Conservation (phyloP, 2,113 vertebrate genomes). For the Rhinolophus sinicus region DNA sequence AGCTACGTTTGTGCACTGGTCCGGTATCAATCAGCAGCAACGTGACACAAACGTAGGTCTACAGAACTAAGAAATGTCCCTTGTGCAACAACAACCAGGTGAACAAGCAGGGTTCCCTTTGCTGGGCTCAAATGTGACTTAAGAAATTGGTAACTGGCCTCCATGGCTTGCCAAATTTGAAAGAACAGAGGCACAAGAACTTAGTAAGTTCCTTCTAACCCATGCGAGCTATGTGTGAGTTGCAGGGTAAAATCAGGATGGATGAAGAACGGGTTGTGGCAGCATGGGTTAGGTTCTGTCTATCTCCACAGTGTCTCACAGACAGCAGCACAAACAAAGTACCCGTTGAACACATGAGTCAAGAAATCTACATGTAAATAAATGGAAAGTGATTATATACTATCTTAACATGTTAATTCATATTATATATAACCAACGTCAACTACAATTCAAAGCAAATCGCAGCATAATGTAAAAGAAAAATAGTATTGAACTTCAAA, state of each 20-base stretch:
- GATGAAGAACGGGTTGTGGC: not conserved
- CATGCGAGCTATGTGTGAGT: not conserved
- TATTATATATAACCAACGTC: not conserved
- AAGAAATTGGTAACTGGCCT: not conserved
- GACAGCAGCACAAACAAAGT: not conserved
- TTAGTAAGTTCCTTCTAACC: not conserved
- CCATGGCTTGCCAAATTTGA: not conserved
- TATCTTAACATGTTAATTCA: not conserved
- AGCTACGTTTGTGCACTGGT: not conserved
- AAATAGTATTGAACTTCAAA: not conserved
- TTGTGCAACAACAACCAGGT: not conserved
- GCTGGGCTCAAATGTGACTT: not conserved
- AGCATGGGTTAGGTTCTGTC: not conserved
- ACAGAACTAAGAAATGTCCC: not conserved
- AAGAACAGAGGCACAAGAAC: not conserved
- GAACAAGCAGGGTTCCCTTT: not conserved
- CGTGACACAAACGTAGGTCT: not conserved
- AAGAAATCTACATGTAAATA: not conserved
- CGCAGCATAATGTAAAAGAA: not conserved
- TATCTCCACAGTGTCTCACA: not conserved
- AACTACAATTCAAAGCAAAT: not conserved
- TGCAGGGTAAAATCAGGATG: not conserved
- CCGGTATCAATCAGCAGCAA: not conserved
- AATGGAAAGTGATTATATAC: not conserved
- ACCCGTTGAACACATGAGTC: not conserved